phyloP scores from a whole-genome alignment of 2,113 vertebrate species.

The Myanophis thanlyinensis region DNA sequence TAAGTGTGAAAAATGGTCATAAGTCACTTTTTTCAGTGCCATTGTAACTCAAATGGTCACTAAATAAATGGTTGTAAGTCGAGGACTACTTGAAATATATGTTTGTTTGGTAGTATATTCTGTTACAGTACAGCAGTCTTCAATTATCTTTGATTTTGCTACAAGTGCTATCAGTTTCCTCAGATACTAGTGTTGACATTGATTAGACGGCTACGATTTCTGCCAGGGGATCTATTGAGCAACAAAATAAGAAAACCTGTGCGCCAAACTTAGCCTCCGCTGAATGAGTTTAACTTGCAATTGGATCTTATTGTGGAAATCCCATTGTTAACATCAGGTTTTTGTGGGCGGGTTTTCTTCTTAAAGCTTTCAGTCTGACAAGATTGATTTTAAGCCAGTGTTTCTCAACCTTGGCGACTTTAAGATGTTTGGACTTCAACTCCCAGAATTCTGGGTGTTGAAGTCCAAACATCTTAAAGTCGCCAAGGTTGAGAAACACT shows the following conservation, averaged over 20 bases:
- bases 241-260: not conserved
- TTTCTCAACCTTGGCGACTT: too few relatives aligned
- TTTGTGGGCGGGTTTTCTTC: not conserved
- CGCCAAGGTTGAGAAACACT: too few relatives aligned
- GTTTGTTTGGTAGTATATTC: not conserved
- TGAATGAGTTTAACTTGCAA: not conserved
- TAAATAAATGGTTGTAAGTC: not conserved
- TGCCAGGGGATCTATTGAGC: not conserved
- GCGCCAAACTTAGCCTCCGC: not conserved
- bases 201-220: not conserved
- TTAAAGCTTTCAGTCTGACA: not conserved
- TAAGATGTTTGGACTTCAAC: too few relatives aligned
- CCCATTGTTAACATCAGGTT: not conserved
- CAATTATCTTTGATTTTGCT: not conserved
- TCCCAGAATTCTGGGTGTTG: too few relatives aligned
- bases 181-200: not conserved
- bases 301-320: not conserved
- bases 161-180: not conserved
- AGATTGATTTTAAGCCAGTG: too few relatives aligned
- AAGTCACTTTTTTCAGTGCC: not conserved
- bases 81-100: not conserved
- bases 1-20: not conserved
- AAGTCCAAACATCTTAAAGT: too few relatives aligned
- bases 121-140: not conserved
- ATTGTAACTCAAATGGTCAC: not conserved